Percentiles rank a stretch among this genome's conserved stretches.
phyloP scores from a whole-genome alignment of 2,888 invertebrate species.

The Synergus laeviventris region DNA sequence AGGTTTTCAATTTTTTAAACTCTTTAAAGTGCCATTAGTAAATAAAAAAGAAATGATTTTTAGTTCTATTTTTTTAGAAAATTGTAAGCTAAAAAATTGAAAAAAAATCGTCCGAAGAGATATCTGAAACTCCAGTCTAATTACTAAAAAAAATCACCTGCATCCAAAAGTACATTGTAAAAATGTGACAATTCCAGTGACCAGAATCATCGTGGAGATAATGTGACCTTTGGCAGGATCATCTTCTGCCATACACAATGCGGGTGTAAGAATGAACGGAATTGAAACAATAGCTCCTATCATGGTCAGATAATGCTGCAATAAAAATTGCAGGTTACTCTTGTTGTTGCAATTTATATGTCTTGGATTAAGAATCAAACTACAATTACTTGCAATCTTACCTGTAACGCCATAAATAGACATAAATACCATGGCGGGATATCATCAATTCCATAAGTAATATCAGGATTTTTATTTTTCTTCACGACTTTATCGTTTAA shows the following conservation, averaged over 20 bases:
- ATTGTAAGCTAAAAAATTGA: no score
- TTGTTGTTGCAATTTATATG: no score
- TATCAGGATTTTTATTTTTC: conserved; percentile 65
- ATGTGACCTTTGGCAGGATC: conserved; percentile 86
- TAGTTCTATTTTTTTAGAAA: no score
- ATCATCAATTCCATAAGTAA: conserved; percentile 87
- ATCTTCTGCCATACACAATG: conserved; percentile 86
- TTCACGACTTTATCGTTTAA: conserved; percentile 69
- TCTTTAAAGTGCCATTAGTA: no score
- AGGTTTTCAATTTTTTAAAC: no score
- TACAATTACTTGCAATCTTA: conserved; percentile 63
- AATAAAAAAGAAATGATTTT: no score
- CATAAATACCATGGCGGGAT: conserved; percentile 90
- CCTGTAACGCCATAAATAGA: conserved; percentile 89
- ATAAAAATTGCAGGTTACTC: conserved; percentile 46
- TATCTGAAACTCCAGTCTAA: background rate
- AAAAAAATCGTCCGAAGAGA: background rate
- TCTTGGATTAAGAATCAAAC: no score
- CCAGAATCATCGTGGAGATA: conserved; percentile 89
- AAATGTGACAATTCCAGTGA: conserved; percentile 87
- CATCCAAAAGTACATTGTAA: conserved; percentile 86
- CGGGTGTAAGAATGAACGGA: conserved; percentile 88
- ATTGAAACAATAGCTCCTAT: conserved; percentile 90
- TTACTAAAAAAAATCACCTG: conserved; percentile 70
- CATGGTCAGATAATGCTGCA: conserved; percentile 89